phyloP scores from a whole-genome alignment of 2,888 invertebrate species.

The Balanococcus diminutus region DNA sequence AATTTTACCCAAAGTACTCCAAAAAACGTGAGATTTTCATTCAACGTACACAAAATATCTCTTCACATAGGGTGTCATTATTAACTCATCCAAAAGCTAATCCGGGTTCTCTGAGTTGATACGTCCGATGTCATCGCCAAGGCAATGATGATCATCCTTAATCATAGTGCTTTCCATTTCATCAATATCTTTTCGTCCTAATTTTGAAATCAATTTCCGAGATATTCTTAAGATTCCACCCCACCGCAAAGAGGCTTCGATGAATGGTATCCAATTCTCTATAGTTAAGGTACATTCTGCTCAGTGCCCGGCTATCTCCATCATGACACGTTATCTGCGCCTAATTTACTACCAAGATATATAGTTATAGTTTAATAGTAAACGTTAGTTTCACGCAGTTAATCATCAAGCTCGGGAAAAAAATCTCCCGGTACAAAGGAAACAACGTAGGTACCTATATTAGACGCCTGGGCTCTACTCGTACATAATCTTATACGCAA shows the following conservation, averaged over 20 bases:
- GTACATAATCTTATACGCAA: neutral
- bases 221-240: neutral
- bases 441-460: neutral
- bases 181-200: neutral
- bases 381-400: slow-evolving; percentile 15
- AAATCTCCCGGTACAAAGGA: neutral
- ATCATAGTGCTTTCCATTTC: neutral
- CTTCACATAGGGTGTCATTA: neutral
- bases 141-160: neutral
- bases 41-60: neutral
- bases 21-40: neutral
- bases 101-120: neutral
- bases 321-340: neutral
- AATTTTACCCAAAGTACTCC: neutral
- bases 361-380: neutral
- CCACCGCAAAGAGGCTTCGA: neutral
- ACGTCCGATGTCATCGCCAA: neutral
- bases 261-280: too few relatives aligned
- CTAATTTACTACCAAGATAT: neutral
- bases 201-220: neutral
- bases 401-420: neutral
- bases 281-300: neutral
- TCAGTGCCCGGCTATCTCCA: neutral
- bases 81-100: neutral
- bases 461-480: neutral